Evolutionary conservation across 2,797 vertebrate species (phyloP).

Genomic region (Syngnathus acus): DNA sequence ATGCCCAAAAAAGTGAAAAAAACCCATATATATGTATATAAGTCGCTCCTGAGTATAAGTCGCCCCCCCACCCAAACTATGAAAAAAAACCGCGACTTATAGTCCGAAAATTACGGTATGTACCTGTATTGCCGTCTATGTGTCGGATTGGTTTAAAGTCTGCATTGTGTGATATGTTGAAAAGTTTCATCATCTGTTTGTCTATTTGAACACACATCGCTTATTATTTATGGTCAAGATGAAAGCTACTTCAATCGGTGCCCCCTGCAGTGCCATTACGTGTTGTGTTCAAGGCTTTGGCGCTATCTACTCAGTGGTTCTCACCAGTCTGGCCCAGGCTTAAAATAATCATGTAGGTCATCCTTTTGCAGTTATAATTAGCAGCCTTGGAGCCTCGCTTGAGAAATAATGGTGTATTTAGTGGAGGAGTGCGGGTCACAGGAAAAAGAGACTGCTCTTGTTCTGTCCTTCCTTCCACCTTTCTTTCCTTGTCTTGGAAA

Average conservation of each 20-base stretch:
- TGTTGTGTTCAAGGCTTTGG: slow-evolving; percentile 11
- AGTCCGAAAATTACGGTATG: too few species aligned
- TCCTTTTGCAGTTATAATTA: slow-evolving; percentile 58
- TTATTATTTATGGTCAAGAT: not conserved
- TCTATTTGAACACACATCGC: not conserved
- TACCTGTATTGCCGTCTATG: too few species aligned
- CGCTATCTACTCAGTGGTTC: slow-evolving; percentile 17
- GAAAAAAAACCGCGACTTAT: too few species aligned
- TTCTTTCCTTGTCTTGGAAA: slow-evolving; percentile 25
- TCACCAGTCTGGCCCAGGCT: slow-evolving; percentile 26
- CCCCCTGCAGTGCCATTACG: not conserved
- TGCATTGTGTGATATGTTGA: too few species aligned
- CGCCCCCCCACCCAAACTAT: too few species aligned
- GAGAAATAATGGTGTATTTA: slow-evolving; percentile 25
- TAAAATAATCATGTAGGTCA: slow-evolving; percentile 58
- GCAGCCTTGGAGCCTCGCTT: slow-evolving; percentile 36
- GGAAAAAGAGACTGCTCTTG: slow-evolving; percentile 28
- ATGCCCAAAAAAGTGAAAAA: too few species aligned
- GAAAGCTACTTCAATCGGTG: not conserved
- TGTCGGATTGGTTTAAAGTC: too few species aligned
- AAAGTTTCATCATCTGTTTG: not conserved
- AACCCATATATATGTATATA: too few species aligned
- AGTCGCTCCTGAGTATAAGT: too few species aligned
- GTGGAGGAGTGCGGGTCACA: slow-evolving; percentile 16
- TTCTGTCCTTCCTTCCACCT: slow-evolving; percentile 28